Base-by-base conservation (phyloP, 2,113 vertebrate species). In the Muscicapa adusta region DNA sequence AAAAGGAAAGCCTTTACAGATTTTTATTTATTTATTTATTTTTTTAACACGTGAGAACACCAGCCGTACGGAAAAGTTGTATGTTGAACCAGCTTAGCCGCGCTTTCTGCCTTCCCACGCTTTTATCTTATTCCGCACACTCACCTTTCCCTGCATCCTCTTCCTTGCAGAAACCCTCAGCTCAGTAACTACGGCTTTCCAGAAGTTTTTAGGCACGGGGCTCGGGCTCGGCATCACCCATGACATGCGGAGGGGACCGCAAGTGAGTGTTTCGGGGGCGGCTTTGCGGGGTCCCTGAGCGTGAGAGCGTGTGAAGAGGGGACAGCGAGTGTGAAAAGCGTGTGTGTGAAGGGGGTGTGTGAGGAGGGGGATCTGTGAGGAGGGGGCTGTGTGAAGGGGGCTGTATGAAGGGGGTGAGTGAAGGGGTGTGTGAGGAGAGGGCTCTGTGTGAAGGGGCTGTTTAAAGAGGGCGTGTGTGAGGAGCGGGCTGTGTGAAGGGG, bases 321-420 rank as follows among this genome's bases (percentile, higher is more conserved):
- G 6, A 5, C 4, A 20, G 34, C 1, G 47, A 24, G 29, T 2
- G 38, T 7, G 56, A 8, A 26, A 8, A 5, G 12, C 12, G 34
- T 2, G 40, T 13, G 25, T 3, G 61, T 8, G 26, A 4, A 16
- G 20, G 5, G 19, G 5, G 5, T 56, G 54, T 56, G 18, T 24
- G 28, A n/a, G 11, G 8, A 42, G n/a, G n/a, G n/a, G n/a, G n/a
- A n/a, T n/a, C n/a, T n/a, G n/a, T n/a, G n/a, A n/a, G n/a, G n/a
- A n/a, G n/a, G n/a, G n/a, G n/a, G n/a, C n/a, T n/a, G n/a, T n/a
- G n/a, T n/a, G n/a, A n/a, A n/a, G 15, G 43, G 54, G 9, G 28
- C 10, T 8, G 42, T 17, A 60, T 8, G 28, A 23, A 38, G 38
- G 38, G n/a, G n/a, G n/a, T n/a, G n/a, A n/a, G n/a, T n/a, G n/a